A percentile compares a stretch with the other conserved stretches of the same genome.
phyloP scores from a whole-genome alignment of 2,888 invertebrate species.

The Eugnorisma glareosa region DNA sequence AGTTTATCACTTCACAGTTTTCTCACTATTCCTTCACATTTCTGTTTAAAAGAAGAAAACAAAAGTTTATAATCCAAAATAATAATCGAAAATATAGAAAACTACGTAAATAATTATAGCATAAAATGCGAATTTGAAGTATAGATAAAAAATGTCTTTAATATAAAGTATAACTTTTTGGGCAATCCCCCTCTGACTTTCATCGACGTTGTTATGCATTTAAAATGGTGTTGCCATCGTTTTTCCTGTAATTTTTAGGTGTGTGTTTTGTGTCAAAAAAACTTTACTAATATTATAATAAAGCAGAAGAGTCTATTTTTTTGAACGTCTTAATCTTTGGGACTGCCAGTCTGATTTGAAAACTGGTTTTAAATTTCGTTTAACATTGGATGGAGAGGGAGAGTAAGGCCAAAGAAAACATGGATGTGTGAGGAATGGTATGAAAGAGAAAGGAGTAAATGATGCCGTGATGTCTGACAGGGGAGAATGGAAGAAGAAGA shows the following conservation, averaged over 20 bases:
- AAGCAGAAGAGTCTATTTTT: too few relatives aligned
- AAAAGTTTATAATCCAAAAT: constrained; percentile 76
- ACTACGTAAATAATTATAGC: constrained; percentile 83
- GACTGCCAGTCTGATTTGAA: too few relatives aligned
- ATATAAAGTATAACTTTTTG: constrained; percentile 74
- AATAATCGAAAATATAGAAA: constrained; percentile 86
- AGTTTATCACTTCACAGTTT: constrained; percentile 63
- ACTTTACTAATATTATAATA: neutral
- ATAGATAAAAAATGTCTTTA: constrained; percentile 83
- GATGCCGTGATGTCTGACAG: too few relatives aligned
- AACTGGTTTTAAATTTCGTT: too few relatives aligned
- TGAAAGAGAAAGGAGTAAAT: too few relatives aligned
- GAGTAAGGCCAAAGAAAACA: too few relatives aligned
- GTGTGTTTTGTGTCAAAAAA: constrained; percentile 3
- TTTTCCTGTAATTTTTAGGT: constrained; percentile 49
- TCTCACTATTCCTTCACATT: constrained; percentile 78
- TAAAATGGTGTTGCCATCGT: constrained; percentile 41
- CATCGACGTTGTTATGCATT: constrained; percentile 67
- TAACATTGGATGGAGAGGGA: too few relatives aligned
- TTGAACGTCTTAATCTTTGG: too few relatives aligned
- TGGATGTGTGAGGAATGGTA: too few relatives aligned
- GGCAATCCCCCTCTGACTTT: constrained; percentile 68
- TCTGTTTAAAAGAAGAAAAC: constrained; percentile 59
- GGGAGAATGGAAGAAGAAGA: too few relatives aligned
- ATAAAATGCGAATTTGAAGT: constrained; percentile 84